Conservation (phyloP, 2,888 invertebrate species). For the Eurytoma californica region DNA sequence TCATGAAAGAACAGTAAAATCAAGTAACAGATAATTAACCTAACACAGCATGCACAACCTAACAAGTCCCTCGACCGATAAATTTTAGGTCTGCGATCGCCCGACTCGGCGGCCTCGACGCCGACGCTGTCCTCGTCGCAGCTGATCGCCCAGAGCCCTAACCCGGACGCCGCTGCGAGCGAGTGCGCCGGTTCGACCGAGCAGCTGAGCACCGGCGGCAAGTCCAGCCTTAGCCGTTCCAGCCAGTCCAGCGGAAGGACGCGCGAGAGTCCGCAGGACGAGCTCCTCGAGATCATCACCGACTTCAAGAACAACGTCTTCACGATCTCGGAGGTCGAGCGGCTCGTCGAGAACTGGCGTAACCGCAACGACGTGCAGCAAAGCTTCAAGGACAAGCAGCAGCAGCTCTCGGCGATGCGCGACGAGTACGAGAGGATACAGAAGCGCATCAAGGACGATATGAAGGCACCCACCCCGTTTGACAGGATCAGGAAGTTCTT, state of each 20-base stretch:
- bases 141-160: constrained; percentile 6
- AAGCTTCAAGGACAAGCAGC: constrained; percentile 89
- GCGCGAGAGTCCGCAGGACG: constrained; percentile 78
- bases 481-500: constrained; percentile 87
- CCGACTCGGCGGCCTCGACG: constrained; percentile 42
- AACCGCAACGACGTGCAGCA: constrained; percentile 91
- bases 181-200: constrained; percentile 9
- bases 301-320: constrained; percentile 93
- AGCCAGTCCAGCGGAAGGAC: constrained; percentile 20
- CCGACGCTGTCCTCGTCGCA: constrained; percentile 42
- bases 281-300: constrained; percentile 89
- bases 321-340: constrained; percentile 89
- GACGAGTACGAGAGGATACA: constrained; percentile 90
- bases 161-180: constrained; percentile 9
- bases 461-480: constrained; percentile 88
- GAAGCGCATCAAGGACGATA: constrained; percentile 83
- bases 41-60: too few relatives aligned
- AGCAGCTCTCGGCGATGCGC: constrained; percentile 87
- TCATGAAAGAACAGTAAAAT: too few relatives aligned
- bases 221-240: not conserved
- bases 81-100: constrained; percentile 41
- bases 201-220: constrained; percentile 18
- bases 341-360: constrained; percentile 90
- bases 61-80: too few relatives aligned
- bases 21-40: too few relatives aligned